Base-by-base conservation (phyloP, 2,113 vertebrate genomes). In the Meles meles region DNA sequence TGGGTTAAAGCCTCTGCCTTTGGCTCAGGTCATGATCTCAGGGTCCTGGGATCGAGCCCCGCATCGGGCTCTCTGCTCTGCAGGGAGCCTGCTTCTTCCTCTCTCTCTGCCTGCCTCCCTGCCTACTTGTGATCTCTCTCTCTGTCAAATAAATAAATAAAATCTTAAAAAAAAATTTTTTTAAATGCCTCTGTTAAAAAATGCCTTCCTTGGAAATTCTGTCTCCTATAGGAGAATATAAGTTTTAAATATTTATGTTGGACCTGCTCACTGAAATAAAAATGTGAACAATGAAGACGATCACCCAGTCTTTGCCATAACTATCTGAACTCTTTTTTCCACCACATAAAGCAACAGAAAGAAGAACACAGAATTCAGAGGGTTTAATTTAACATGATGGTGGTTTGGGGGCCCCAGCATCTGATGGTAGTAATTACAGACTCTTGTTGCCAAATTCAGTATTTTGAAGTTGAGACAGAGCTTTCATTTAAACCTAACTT, bases 211-310 rank as follows among this genome's bases (percentile, higher is more conserved):
- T 97, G 92, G 79, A 97, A 98, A 94, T 37, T 47, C 42, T 79
- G 52, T 87, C 39, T 67, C 2, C 65, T 96, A 20, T 63, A 52
- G 31, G 3, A 93, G 87, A 81, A 98, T 95, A 39, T 91, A 96
- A 77, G n/a, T 77, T 84, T 94, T 81, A 97, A 98, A 98, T 98
- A 97, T 98, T 98, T 98, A 96, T 77, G 18, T 89, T 97, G 85
- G 82, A 95, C 42, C 20, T 91, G 71, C 14, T 85, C 92, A 52
- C n/a, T 89, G 81, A 97, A 97, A 94, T 34, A 57, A 91, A 93
- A 98, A 95, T 80, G n/a, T 93, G 77, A 44, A 97, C 84, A 76
- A 27, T 57, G 7, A 77, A 88, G 47, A 14, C 7, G 44, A 59
- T 5, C 63, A 94, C 9, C 92, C 77, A 87, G 92, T 77, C 3